Percentiles rank a stretch among this genome's conserved stretches.
Conservation (phyloP, 2,797 vertebrate genomes). For the Macropodus opercularis region DNA sequence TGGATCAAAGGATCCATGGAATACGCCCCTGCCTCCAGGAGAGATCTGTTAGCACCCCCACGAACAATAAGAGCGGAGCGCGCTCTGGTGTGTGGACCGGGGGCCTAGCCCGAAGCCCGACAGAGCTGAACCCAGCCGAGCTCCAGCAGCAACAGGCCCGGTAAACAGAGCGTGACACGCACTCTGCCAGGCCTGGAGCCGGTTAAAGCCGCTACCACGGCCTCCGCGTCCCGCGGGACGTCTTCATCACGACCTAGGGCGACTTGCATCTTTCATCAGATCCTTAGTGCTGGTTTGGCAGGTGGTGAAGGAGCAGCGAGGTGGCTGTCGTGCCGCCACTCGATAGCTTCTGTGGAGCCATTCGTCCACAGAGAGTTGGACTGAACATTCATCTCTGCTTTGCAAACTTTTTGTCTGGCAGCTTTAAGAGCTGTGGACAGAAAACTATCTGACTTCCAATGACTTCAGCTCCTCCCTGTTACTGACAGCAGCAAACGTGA, state of each 20-base stretch:
- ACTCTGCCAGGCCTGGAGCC: background rate
- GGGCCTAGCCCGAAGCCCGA: slow-evolving; percentile 29
- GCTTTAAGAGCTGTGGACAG: slow-evolving; percentile 10
- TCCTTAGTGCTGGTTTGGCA: slow-evolving; percentile 46
- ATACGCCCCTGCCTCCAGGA: slow-evolving; percentile 20
- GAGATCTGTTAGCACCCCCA: slow-evolving; percentile 35
- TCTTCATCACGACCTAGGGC: slow-evolving; percentile 56
- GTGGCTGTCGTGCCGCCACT: slow-evolving; percentile 47
- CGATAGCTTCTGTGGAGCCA: slow-evolving; percentile 34
- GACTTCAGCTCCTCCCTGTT: slow-evolving; percentile 12
- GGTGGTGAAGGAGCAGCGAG: slow-evolving; percentile 50
- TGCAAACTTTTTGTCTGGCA: slow-evolving; percentile 7
- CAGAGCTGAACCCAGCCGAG: slow-evolving; percentile 12
- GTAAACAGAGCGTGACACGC: slow-evolving; percentile 12
- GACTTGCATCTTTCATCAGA: slow-evolving; percentile 66
- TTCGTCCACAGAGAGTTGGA: slow-evolving; percentile 30
- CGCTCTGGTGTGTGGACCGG: slow-evolving; percentile 23
- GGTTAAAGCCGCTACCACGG: too few relatives aligned
- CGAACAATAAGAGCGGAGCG: slow-evolving; percentile 43
- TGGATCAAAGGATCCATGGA: slow-evolving; percentile 54
- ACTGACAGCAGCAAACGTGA: slow-evolving; percentile 30
- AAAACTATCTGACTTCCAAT: slow-evolving; percentile 22
- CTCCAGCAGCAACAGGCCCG: slow-evolving; percentile 29
- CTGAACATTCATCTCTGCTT: slow-evolving; percentile 40
- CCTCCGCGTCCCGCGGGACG: too few relatives aligned